These are phyloP conservation scores for Erannis defoliaria DNA, from an alignment of 2,888 invertebrate genomes.

Conservation along the genomic window DNA sequence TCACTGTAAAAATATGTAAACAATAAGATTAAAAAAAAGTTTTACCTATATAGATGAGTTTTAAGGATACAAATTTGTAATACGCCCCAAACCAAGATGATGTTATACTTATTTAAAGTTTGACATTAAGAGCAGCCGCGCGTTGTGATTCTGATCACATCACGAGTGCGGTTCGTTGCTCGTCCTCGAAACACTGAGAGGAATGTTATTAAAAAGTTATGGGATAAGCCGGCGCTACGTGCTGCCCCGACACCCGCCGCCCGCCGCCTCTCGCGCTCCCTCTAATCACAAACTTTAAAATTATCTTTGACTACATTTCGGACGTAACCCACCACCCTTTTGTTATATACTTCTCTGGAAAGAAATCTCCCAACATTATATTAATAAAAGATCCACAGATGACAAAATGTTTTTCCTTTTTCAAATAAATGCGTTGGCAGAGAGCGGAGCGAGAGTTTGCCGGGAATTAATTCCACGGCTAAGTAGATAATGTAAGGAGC, in stretches of 20 bases:
- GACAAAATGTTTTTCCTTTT: conserved; percentile 73
- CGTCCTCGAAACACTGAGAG: conserved; percentile 73
- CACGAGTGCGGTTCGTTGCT: conserved; percentile 72
- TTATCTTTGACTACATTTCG: conserved; percentile 65
- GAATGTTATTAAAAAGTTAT: conserved; percentile 85
- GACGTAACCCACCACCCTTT: conserved; percentile 51
- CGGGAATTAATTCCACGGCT: conserved; percentile 81
- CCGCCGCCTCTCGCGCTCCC: conserved; percentile 49
- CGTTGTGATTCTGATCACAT: conserved; percentile 74
- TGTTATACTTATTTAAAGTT: conserved; percentile 68
- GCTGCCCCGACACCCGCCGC: conserved; percentile 53
- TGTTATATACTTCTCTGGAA: conserved; percentile 27
- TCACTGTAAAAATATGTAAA: neutral
- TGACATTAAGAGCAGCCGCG: conserved; percentile 64
- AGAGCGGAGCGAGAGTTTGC: conserved; percentile 58
- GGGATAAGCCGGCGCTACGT: conserved; percentile 77
- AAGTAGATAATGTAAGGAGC: conserved; percentile 84
- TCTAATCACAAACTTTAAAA: conserved; percentile 82
- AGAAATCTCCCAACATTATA: conserved; percentile 37
- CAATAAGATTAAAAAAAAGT: neutral
- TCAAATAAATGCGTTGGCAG: conserved; percentile 73
- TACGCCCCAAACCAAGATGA: conserved; percentile 16
- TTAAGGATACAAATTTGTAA: neutral
- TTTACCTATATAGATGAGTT: neutral
- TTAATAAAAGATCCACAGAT: conserved; percentile 46